A percentile compares a stretch with the other conserved stretches of the same genome.
Conservation (phyloP, 2,888 invertebrate genomes). For the Protodeltote pygarga region DNA sequence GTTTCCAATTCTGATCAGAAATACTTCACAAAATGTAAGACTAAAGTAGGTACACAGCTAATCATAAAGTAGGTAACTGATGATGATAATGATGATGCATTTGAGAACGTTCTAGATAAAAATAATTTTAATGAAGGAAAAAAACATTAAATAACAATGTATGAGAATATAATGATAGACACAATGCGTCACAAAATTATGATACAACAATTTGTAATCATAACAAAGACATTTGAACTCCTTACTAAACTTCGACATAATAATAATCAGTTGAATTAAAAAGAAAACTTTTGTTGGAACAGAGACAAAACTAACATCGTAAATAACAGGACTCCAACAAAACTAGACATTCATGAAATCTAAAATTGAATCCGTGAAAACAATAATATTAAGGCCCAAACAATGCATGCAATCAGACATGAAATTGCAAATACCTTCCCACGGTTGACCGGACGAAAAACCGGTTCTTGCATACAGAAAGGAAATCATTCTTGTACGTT, state of each 20-base stretch:
- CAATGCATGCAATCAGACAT: conserved; percentile 51
- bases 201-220: conserved; percentile 18
- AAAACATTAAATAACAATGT: conserved; percentile 13
- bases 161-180: conserved; percentile 8
- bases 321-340: conserved; percentile 14
- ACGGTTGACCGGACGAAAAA: conserved; percentile 80
- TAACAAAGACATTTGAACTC: conserved; percentile 15
- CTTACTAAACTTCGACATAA: conserved; percentile 1
- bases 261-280: conserved; percentile 8
- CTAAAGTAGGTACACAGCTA: neutral
- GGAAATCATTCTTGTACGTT: conserved; percentile 75
- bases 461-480: conserved; percentile 81
- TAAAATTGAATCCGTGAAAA: conserved; percentile 25
- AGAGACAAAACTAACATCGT: conserved; percentile 15
- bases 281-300: conserved; percentile 12
- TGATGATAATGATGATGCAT: conserved; percentile 8
- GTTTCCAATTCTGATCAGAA: neutral
- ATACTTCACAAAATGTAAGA: neutral
- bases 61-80: conserved; percentile 3
- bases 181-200: conserved; percentile 32
- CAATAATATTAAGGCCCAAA: conserved; percentile 39
- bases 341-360: conserved; percentile 17
- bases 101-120: conserved; percentile 12
- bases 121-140: conserved; percentile 13
- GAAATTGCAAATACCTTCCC: conserved; percentile 78